Evolutionary conservation across 2,113 vertebrate genomes (phyloP).

Genomic region (Zonotrichia leucophrys): DNA sequence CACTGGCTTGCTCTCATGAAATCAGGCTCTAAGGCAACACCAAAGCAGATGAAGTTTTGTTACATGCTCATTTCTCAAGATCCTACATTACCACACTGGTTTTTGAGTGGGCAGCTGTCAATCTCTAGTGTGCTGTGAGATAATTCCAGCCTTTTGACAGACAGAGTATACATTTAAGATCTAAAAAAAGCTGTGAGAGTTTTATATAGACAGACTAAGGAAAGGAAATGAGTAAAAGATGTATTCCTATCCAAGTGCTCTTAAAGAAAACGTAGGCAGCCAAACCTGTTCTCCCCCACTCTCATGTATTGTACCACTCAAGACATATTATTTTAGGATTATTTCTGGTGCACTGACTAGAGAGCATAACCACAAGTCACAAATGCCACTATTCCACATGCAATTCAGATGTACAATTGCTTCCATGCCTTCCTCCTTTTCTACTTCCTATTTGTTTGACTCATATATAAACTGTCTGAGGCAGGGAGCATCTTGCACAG

Average conservation of each 20-base stretch:
- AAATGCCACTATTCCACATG: neutral
- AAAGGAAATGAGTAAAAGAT: constrained; percentile 49
- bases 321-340: constrained; percentile 17
- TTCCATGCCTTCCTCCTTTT: neutral
- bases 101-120: constrained; percentile 52
- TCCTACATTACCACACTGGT: neutral
- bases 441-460: neutral
- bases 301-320: neutral
- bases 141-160: constrained; percentile 52
- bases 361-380: neutral
- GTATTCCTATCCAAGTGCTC: neutral
- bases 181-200: neutral
- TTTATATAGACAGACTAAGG: constrained; percentile 48
- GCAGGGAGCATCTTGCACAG: neutral
- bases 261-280: neutral
- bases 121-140: constrained; percentile 1
- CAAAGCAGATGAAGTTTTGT: neutral
- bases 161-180: constrained; percentile 38
- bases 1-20: neutral
- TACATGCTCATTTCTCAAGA: constrained; percentile 5
- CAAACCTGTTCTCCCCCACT: constrained; percentile 2
- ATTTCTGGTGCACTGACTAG: neutral
- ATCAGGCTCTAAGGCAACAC: neutral
- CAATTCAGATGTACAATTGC: neutral
- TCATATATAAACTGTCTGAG: neutral